phyloP scores from a whole-genome alignment of 2,113 vertebrate genomes.

The Oryzias melastigma region DNA sequence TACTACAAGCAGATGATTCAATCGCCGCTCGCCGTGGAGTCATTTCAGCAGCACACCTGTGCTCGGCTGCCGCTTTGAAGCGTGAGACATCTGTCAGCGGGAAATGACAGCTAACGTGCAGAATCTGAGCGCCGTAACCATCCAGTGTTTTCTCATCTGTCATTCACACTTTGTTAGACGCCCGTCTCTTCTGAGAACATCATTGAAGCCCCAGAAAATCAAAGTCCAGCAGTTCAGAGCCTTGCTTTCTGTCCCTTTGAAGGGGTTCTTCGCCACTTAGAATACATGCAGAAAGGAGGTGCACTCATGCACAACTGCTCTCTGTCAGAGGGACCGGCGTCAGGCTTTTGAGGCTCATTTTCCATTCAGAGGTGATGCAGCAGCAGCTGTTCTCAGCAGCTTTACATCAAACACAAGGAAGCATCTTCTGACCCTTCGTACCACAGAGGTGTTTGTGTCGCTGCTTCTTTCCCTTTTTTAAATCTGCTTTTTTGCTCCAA shows the following conservation, averaged over 20 bases:
- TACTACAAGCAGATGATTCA: slow-evolving; percentile 50
- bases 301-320: slow-evolving; percentile 7
- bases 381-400: slow-evolving; percentile 75
- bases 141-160: slow-evolving; percentile 11
- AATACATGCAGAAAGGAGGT: neutral
- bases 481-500: too few relatives aligned
- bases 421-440: slow-evolving; percentile 51
- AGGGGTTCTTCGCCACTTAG: neutral
- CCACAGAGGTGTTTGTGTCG: slow-evolving; percentile 25
- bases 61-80: slow-evolving; percentile 40
- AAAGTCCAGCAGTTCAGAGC: neutral
- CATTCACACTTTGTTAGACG: neutral
- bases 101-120: slow-evolving; percentile 39
- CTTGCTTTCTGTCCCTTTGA: neutral
- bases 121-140: slow-evolving; percentile 5
- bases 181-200: neutral
- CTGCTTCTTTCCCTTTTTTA: too few relatives aligned
- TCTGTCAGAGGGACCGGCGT: slow-evolving; percentile 17
- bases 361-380: slow-evolving; percentile 63
- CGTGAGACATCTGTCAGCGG: slow-evolving; percentile 33
- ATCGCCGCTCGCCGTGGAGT: slow-evolving; percentile 31
- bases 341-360: slow-evolving; percentile 50
- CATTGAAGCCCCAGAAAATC: neutral
- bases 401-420: slow-evolving; percentile 74
- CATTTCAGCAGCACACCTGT: slow-evolving; percentile 38